Evolutionary conservation across 92 coral and sea anemone genomes (phyloP).

Genomic region (Plumapathes pennacea): DNA sequence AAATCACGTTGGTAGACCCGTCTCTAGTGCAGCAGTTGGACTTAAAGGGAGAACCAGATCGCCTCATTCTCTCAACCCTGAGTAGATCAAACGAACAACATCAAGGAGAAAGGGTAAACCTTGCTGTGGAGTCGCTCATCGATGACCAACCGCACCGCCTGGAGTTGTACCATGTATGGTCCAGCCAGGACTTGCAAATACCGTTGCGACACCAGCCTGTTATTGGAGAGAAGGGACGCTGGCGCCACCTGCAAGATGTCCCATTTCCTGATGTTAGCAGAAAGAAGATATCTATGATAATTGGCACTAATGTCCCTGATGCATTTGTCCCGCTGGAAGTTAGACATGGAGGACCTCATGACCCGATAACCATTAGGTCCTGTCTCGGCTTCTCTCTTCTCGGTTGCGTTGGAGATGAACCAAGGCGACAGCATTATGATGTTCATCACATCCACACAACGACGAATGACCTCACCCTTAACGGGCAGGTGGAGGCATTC

Average conservation of each 20-base stretch:
- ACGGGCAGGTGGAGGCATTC: conserved; percentile 2
- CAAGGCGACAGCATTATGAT: background rate
- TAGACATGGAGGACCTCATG: conserved; percentile 12
- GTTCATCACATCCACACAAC: conserved; percentile 11
- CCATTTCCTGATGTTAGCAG: conserved; percentile 40
- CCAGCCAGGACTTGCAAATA: conserved; percentile 1
- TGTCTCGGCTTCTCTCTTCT: conserved; percentile 43
- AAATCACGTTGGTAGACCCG: conserved; percentile 45
- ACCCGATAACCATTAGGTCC: conserved; percentile 34
- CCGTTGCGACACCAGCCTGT: background rate
- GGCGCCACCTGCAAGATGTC: conserved; percentile 2
- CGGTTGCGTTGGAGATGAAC: conserved; percentile 14
- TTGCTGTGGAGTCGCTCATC: conserved; percentile 13
- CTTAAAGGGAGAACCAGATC: conserved; percentile 6
- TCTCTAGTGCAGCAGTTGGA: conserved; percentile 15
- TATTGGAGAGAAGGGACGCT: background rate
- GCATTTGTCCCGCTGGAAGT: conserved; percentile 32
- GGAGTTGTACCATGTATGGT: conserved; percentile 10
- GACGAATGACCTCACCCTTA: background rate
- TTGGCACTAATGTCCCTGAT: conserved; percentile 42
- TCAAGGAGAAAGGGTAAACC: conserved; percentile 15
- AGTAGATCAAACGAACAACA: conserved; percentile 6
- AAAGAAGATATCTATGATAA: conserved; percentile 13
- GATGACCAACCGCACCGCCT: conserved; percentile 16
- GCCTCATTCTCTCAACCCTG: conserved; percentile 20